Conservation (phyloP, 2,113 vertebrate genomes). For the Athene noctua region DNA sequence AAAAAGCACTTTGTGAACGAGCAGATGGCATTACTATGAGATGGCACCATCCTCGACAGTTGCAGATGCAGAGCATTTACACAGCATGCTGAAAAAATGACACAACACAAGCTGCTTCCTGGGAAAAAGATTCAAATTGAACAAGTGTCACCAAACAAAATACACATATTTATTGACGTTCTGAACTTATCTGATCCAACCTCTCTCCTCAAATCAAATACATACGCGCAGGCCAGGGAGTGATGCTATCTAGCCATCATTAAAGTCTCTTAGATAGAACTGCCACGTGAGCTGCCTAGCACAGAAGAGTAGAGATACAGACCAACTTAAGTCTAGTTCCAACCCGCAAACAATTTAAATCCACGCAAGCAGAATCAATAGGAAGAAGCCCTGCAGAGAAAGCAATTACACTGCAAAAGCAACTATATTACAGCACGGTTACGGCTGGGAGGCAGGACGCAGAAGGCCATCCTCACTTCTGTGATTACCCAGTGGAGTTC, state of each 20-base stretch:
- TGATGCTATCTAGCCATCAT: constrained; percentile 29
- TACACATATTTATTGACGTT: constrained; percentile 31
- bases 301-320: not conserved
- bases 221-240: not conserved
- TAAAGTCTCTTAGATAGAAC: not conserved
- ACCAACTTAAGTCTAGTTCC: constrained; percentile 46
- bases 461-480: constrained; percentile 45
- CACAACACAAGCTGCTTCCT: constrained; percentile 58
- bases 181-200: constrained; percentile 50
- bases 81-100: constrained; percentile 61
- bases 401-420: constrained; percentile 64
- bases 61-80: constrained; percentile 64
- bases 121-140: constrained; percentile 49
- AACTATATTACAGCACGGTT: constrained; percentile 25
- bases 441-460: constrained; percentile 30
- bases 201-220: constrained; percentile 36
- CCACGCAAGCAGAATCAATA: constrained; percentile 61
- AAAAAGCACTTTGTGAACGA: constrained; percentile 55
- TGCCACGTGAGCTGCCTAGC: not conserved
- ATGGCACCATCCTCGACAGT: constrained; percentile 58
- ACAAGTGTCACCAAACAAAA: constrained; percentile 59
- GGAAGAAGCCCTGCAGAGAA: constrained; percentile 65
- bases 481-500: constrained; percentile 41
- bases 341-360: constrained; percentile 53
- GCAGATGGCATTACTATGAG: constrained; percentile 71